Conservation (phyloP, 2,888 invertebrate genomes). For the Venusia cambrica region DNA sequence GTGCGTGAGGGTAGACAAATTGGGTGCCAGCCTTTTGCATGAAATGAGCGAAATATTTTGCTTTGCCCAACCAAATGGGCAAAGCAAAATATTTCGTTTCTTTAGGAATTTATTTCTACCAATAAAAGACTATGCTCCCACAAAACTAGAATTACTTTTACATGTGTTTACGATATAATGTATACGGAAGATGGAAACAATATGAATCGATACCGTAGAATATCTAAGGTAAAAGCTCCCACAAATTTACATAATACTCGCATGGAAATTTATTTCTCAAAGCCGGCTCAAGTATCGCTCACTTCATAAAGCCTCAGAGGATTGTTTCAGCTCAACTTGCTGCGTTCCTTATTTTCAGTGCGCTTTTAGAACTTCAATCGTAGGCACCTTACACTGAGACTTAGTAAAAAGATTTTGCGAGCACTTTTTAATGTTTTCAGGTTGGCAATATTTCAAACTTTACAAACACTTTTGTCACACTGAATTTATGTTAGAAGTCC, state of each 20-base stretch:
- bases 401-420: too few species aligned
- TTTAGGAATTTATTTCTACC: too few species aligned
- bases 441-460: too few species aligned
- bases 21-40: constrained; percentile 36
- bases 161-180: too few species aligned
- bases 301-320: constrained; percentile 46
- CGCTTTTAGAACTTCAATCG: constrained; percentile 25
- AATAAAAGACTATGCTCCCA: too few species aligned
- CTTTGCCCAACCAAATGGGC: constrained; percentile 3
- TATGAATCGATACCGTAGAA: not conserved
- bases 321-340: constrained; percentile 49
- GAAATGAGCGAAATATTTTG: constrained; percentile 13
- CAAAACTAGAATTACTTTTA: too few species aligned
- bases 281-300: constrained; percentile 30
- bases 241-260: constrained; percentile 20
- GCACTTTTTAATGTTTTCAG: too few species aligned
- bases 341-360: constrained; percentile 18
- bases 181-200: not conserved
- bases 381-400: too few species aligned
- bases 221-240: constrained; percentile 6
- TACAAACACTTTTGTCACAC: too few species aligned
- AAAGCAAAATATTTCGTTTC: too few species aligned
- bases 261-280: constrained; percentile 33
- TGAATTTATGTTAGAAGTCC: too few species aligned
- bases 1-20: constrained; percentile 36